Base-by-base conservation (phyloP, 2,797 vertebrate genomes). In the Columba guinea region DNA sequence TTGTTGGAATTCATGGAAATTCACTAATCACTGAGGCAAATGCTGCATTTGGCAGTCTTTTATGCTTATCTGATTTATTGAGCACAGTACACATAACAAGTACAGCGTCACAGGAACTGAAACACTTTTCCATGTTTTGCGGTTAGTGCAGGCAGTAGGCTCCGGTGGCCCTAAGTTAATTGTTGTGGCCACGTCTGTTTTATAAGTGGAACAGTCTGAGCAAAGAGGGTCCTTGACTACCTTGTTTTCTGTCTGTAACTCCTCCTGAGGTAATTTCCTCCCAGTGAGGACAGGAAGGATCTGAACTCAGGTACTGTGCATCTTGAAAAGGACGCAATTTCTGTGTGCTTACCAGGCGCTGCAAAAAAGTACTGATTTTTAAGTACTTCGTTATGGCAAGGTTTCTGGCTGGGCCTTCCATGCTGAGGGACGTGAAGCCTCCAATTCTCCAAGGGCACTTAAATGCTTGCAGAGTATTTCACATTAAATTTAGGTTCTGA, bases 41-140 rank as follows among this genome's bases (percentile, higher is more conserved):
- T 21, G 21, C 46, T 65, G 32, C 34, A 9, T 37, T 64, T 71
- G 18, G 34, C 22, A 49, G 17, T 51, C 6, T 49, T 51, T 28
- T 41, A 8, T 15, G 30, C 32, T 48, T 2, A 19, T 6, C 12
- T 23, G 16, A 8, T 56, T 41, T 75, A 28, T 22, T 60, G 8
- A 22, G 28, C 1, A 2, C n/a, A 7, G 18, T 55, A 12, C 5
- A 8, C 0, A 0, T 37, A 35, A 60, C 5, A 41, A 39, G 46
- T 20, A 55, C 7, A 5, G 11, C 9, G 13, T 24, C 17, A 12
- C 18, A 41, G 44, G 24, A 69, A n/a, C 8, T 5, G 37, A 84
- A 69, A 27, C 5, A 9, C 9, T 48, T 62, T 7, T 30, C 5
- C 2, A 3, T 5, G 3, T 44, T 26, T 9, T 12, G 21, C 28